Evolutionary conservation across 2,113 vertebrate genomes (phyloP).

Genomic region (Baryphthengus martii): DNA sequence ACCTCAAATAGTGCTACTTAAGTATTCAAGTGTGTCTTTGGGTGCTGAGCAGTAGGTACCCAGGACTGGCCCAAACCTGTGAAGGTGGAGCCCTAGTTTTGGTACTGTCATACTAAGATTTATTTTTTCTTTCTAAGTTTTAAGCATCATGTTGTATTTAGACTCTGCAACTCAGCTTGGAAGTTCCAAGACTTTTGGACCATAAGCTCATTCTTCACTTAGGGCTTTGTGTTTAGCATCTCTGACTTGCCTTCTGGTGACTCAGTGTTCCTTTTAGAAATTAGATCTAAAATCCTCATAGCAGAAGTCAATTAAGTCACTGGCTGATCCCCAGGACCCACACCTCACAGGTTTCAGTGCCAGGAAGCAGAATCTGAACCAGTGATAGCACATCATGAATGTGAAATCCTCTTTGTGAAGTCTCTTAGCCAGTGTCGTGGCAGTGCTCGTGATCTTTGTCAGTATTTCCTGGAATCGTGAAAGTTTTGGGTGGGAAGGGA

Average conservation of each 20-base stretch:
- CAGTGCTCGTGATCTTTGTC: neutral
- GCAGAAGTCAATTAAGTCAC: accelerated
- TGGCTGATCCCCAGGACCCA: neutral
- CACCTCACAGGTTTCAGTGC: neutral
- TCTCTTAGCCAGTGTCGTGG: neutral
- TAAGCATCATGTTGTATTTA: neutral
- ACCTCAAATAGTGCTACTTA: neutral
- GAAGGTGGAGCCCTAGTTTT: neutral
- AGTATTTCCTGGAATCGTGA: neutral
- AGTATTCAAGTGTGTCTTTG: too few relatives aligned
- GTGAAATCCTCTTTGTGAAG: neutral
- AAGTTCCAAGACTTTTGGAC: neutral
- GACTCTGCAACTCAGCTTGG: neutral
- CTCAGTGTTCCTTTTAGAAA: neutral
- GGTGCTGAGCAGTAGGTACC: neutral
- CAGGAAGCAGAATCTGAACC: neutral
- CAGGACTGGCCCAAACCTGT: neutral
- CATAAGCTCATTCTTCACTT: neutral
- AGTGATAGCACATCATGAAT: neutral
- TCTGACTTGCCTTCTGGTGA: neutral
- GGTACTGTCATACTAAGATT: accelerated
- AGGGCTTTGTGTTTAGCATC: neutral
- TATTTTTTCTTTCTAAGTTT: neutral
- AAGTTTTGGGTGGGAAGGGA: neutral
- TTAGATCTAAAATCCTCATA: neutral